Percentiles rank a stretch among this genome's conserved stretches.
Conservation (phyloP, 2,888 invertebrate species). For the Aporophyla lueneburgensis region DNA sequence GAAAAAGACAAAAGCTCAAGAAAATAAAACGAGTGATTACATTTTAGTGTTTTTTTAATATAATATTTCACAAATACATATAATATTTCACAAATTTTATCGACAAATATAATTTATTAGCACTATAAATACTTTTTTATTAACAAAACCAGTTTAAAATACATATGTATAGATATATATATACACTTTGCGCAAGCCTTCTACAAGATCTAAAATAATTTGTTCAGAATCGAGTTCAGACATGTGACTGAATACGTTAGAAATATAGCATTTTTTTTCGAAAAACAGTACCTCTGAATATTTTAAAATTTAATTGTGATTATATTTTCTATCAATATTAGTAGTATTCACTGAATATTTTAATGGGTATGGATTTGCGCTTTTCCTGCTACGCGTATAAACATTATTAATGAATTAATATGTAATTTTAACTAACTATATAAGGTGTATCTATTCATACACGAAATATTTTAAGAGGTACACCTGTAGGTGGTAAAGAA, state of each 20-base stretch:
- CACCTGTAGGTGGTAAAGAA: no score
- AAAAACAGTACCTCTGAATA: background rate
- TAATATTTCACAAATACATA: no score
- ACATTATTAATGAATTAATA: background rate
- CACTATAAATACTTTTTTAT: background rate
- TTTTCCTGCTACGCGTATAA: background rate
- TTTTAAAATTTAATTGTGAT: no score
- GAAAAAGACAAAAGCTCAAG: background rate
- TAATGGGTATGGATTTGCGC: no score
- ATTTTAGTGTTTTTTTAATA: background rate
- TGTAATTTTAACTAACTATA: background rate
- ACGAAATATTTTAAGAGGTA: no score
- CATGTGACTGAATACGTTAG: background rate
- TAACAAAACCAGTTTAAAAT: background rate
- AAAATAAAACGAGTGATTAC: background rate
- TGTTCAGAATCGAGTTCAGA: background rate
- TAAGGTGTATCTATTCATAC: no score
- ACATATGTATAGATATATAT: no score
- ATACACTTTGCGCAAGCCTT: background rate
- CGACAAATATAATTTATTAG: background rate
- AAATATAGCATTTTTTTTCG: background rate
- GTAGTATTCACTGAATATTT: no score
- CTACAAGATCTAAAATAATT: background rate
- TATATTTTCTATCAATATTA: no score
- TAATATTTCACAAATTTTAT: background rate